Evolutionary conservation across 2,797 vertebrate species (phyloP), one percentile per base, ranked within the genome.

Genomic region (Chromis chromis): DNA sequence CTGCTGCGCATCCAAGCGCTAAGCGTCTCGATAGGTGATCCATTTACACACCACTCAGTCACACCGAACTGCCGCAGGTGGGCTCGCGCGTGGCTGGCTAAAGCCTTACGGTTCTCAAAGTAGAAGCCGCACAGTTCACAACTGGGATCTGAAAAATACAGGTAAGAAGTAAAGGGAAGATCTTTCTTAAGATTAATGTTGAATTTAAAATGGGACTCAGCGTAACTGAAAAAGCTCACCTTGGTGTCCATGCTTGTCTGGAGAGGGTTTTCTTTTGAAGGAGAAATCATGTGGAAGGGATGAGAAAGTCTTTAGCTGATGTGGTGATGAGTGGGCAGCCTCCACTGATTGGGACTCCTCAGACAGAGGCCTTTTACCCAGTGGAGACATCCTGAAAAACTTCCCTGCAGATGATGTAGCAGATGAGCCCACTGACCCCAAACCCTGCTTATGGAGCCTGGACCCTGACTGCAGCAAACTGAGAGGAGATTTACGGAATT

Each of bases 41-140:
- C 98, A 5, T 99, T 99, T 7, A 99, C 97, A 6, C 96, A 98
- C 98, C 97, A 99, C 76, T 99, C 97, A 0, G 98, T 99, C 91
- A 99, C 97, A 0, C 98, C 98, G 1, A 99, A 99, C 84, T 99
- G 98, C 46, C 98, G 91, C 65, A 99, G 95, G 84, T 99, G 98
- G 0, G 98, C 97, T 11, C 97, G 95, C 0, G 98, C 97, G 1
- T 98, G 98, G 93, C 98, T 98, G 39, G 98, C 98, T 91, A 98
- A 85, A 0, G 97, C 98, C 86, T 98, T 98, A 5, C 97, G 95
- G 93, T 98, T 99, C 91, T 99, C 98, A 49, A 98, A 98, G 94
- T 96, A 97, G 78, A 98, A 97, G 55, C 97, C 97, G 4, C 98
- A 98, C 11, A 99, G 94, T 93, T 98, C 97, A 10, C 98, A 98